Evolutionary conservation across 2,113 vertebrate species (phyloP), one percentile per base, ranked within the genome.

Genomic region (Rutilus rutilus): DNA sequence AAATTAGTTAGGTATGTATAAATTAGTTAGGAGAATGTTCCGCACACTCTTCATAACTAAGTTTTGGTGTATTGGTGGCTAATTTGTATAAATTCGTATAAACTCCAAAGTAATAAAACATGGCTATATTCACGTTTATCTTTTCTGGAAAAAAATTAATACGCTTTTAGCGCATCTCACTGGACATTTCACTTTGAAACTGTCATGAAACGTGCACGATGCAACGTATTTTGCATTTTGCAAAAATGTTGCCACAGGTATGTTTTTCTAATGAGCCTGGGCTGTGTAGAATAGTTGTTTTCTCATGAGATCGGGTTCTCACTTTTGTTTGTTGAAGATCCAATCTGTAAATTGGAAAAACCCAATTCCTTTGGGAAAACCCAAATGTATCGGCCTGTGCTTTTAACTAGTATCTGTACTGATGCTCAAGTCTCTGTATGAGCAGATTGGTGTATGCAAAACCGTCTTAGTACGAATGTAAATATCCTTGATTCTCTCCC

Each of bases 401-500:
- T 33, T 36, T 52, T 52, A 52, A 27, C 21, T 12, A 15, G 39
- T 78, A 9, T 60, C 5, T 60, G 23, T 59, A 21, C 52, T 57
- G 30, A 36, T 62, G 12, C 78, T 62, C 33, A 25, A 79, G 12
- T 62, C 11, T 25, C n/a, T 30, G 27, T 60, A 33, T 76, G 30
- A 65, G 45, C 15, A 52, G 27, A 36, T 7, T 30, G 17, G 79
- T 76, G 67, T 25, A 62, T 30, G 84, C 74, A 78, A 85, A 85
- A 39, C 42, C 62, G 12, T 69, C 15, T 67, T 27, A 82, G 50
- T 59, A 67, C 1, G 8, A 62, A 8, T 82, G 67, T 65, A 82
- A 86, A 82, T 82, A 80, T 30, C 30, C 50, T 42, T 80, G 47
- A 79, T 71, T 79, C 77, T 69, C 50, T 23, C 52, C 82, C 71